Percentiles rank a stretch among this genome's conserved stretches.
phyloP scores from a whole-genome alignment of 2,113 vertebrate genomes.

The Prietella phreatophila region DNA sequence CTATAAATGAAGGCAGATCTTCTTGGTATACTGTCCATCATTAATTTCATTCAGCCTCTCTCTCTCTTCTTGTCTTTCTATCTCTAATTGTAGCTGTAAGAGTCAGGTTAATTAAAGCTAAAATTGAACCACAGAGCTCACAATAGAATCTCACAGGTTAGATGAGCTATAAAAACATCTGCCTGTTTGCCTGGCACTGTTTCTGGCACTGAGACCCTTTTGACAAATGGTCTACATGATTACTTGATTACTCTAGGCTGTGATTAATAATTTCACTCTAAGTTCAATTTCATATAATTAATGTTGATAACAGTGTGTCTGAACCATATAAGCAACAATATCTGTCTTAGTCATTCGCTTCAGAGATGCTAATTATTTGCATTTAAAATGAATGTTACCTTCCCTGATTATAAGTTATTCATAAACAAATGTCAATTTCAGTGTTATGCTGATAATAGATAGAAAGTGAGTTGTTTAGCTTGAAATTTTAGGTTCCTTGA shows the following conservation, averaged over 20 bases:
- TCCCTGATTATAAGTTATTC: slow-evolving; percentile 12
- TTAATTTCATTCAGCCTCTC: neutral
- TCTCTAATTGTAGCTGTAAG: neutral
- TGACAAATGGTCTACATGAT: slow-evolving; percentile 17
- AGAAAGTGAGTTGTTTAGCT: neutral
- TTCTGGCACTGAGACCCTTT: neutral
- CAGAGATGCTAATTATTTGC: neutral
- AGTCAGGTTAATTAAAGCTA: neutral
- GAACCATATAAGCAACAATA: neutral
- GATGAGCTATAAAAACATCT: neutral
- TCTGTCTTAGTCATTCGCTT: neutral
- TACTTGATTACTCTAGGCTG: slow-evolving; percentile 13
- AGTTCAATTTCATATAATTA: slow-evolving; percentile 21
- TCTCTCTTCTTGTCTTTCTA: neutral
- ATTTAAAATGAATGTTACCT: slow-evolving; percentile 25
- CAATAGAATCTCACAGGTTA: neutral
- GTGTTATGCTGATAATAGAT: neutral
- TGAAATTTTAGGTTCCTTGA: neutral
- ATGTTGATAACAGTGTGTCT: slow-evolving; percentile 22
- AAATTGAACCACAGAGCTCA: neutral
- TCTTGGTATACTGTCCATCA: neutral
- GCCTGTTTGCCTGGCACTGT: slow-evolving; percentile 8
- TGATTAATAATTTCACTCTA: slow-evolving; percentile 34
- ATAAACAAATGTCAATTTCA: neutral
- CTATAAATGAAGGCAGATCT: neutral